Evolutionary conservation across 1,140 invertebrate species (phyloP), one percentile per base, ranked within the genome.

Genomic region (Euura lappo): DNA sequence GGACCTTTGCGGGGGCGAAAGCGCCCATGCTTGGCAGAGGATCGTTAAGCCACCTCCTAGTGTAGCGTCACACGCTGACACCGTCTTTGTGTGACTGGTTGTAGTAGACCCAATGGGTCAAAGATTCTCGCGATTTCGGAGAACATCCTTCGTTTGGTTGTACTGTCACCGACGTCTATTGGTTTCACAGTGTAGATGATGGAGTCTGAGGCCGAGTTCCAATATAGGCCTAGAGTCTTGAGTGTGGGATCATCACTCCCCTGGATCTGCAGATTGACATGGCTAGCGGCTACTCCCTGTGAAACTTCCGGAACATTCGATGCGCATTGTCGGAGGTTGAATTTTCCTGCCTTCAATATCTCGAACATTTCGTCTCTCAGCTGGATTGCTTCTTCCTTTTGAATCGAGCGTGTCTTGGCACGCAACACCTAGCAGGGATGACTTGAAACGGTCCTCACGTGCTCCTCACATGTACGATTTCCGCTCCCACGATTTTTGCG

Each of bases 81-180:
- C n/a, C n/a, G n/a, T n/a, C n/a, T n/a, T n/a, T n/a, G n/a, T n/a
- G n/a, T n/a, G n/a, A n/a, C n/a, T n/a, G 74, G 74, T 44, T 66
- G 65, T 2, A 74, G 10, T 13, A 69, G 65, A n/a, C 75, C 75
- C 28, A 76, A 69, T 4, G 75, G 75, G 65, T 78, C 75, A 51
- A 72, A 76, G 28, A 74, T 77, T 46, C 46, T 69, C 44, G 65
- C 71, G 60, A 72, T 68, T 65, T 66, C 64, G n/a, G 72, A 74
- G 2, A 69, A 64, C 42, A 73, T 46, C 3, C 43, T 70, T 10
- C 72, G 68, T 42, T 69, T 73, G 10, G 72, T 73, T 42, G 10
- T 65, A 69, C 67, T 70, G 13, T 64, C 71, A 69, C 5, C 64
- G 46, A 42, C 44, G 11, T 4, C 47, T 7, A 51, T 7, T 51